These are phyloP conservation scores for Copsychus sechellarum DNA, from an alignment of 2,113 vertebrate species.

Conservation along the genomic window DNA sequence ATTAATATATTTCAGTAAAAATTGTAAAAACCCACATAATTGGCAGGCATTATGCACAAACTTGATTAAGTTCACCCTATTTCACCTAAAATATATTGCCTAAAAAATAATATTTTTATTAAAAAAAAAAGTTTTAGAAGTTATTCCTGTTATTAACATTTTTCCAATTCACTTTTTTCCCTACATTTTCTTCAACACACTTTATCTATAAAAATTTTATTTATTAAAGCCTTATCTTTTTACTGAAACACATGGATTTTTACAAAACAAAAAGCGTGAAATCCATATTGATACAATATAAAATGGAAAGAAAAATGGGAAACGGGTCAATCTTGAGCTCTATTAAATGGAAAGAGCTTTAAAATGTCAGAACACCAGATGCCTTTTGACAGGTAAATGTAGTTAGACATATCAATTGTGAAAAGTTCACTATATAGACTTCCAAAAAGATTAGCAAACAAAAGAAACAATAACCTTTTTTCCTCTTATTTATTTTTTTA, in stretches of 20 bases:
- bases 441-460: background rate
- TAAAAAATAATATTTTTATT: background rate
- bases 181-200: background rate
- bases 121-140: background rate
- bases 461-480: background rate
- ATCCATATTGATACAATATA: background rate
- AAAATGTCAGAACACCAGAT: background rate
- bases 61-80: background rate
- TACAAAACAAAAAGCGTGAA: background rate
- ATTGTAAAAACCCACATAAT: background rate
- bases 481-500: background rate
- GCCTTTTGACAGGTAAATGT: background rate
- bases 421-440: background rate
- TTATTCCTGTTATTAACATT: background rate
- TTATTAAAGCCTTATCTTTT: background rate
- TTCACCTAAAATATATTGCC: background rate
- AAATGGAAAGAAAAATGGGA: background rate
- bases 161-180: background rate
- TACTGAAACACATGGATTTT: background rate
- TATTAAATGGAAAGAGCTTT: background rate
- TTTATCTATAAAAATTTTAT: background rate
- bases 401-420: background rate
- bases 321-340: background rate
- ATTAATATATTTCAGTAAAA: background rate
- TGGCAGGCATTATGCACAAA: background rate